phyloP scores from a whole-genome alignment of 23 tunicate genomes.

The Corella eumyota region DNA sequence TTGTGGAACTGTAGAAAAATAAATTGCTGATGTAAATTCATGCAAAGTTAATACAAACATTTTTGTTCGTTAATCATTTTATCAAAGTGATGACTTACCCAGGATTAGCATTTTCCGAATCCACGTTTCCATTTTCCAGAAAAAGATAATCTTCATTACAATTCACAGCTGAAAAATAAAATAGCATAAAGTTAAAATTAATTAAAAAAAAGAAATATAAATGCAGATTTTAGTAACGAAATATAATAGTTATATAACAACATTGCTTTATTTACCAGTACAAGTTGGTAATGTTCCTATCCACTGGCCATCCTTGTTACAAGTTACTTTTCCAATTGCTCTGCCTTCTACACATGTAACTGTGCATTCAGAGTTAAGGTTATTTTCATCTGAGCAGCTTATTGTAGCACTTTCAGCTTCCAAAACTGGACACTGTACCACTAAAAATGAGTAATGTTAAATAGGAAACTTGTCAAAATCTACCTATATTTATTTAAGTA shows the following conservation, averaged over 20 bases:
- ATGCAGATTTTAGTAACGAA: not conserved
- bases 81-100: not conserved
- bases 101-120: not conserved
- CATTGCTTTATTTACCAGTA: constrained; percentile 15
- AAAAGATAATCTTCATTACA: constrained; percentile 24
- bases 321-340: constrained; percentile 18
- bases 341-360: constrained; percentile 36
- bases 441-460: too few species aligned
- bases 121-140: constrained; percentile 20
- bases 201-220: not conserved
- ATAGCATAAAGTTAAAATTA: not conserved
- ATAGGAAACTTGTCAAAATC: too few species aligned
- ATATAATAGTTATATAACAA: too few species aligned
- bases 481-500: too few species aligned
- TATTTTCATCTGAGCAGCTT: constrained; percentile 21
- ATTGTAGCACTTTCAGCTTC: too few species aligned
- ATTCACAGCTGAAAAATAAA: constrained; percentile 8
- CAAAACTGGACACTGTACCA: too few species aligned
- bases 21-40: not conserved
- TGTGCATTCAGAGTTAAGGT: constrained; percentile 38
- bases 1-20: constrained; percentile 6
- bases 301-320: constrained; percentile 37
- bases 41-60: too few species aligned
- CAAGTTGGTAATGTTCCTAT: constrained; percentile 19
- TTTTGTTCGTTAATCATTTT: too few species aligned